Evolutionary conservation across 2,888 invertebrate genomes (phyloP).

Genomic region (Fabriciana adippe): DNA sequence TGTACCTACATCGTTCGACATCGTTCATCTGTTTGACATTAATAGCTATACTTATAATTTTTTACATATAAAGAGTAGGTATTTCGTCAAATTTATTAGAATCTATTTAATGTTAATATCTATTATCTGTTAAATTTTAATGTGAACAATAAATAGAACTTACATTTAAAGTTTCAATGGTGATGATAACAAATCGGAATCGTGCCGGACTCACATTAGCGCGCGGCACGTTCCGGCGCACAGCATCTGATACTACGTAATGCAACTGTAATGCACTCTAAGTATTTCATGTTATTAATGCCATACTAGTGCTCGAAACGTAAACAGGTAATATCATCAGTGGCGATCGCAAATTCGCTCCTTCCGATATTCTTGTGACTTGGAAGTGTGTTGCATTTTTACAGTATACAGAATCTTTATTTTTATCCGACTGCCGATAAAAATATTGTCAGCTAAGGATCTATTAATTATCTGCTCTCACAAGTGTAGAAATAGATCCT

Average conservation of each 20-base stretch:
- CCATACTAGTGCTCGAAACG: slow-evolving; percentile 34
- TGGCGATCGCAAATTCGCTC: slow-evolving; percentile 55
- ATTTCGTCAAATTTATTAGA: too few relatives aligned
- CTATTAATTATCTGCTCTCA: background rate
- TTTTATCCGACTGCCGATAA: too few relatives aligned
- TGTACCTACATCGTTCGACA: too few relatives aligned
- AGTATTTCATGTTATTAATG: slow-evolving; percentile 55
- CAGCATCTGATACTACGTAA: slow-evolving; percentile 65
- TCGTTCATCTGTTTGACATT: too few relatives aligned
- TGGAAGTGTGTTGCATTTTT: too few relatives aligned
- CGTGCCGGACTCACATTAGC: slow-evolving; percentile 75
- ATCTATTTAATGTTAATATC: too few relatives aligned
- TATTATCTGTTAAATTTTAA: too few relatives aligned
- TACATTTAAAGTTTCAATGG: slow-evolving; percentile 49
- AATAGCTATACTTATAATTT: too few relatives aligned
- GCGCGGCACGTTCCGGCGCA: slow-evolving; percentile 69
- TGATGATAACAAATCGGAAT: slow-evolving; percentile 72
- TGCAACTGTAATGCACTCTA: slow-evolving; percentile 56
- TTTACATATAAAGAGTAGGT: too few relatives aligned
- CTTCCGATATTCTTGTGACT: slow-evolving; percentile 37
- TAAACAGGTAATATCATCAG: slow-evolving; percentile 58
- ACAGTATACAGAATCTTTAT: too few relatives aligned
- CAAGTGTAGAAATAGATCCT: background rate
- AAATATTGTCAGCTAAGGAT: slow-evolving; percentile 11
- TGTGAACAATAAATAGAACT: slow-evolving; percentile 37